Conservation (phyloP, 2,888 invertebrate species). For the Bunonema sp. region DNA sequence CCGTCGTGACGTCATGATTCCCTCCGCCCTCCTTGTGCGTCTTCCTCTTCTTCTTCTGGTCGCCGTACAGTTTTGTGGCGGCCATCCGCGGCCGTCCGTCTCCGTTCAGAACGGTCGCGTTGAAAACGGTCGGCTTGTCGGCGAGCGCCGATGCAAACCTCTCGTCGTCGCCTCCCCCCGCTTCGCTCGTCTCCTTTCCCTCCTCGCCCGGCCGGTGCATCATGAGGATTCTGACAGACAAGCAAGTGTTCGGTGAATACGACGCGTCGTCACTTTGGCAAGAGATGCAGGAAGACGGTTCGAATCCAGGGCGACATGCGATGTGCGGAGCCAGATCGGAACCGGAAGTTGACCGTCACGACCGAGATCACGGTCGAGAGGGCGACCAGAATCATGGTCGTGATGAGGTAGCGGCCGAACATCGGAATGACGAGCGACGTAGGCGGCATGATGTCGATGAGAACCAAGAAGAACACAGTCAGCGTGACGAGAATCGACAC, state of each 20-base stretch:
- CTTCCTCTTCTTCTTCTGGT: too few species aligned
- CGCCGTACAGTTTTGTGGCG: too few species aligned
- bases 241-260: neutral
- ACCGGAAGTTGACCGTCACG: constrained; percentile 42
- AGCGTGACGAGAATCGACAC: constrained; percentile 44
- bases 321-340: constrained; percentile 37
- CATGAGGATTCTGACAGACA: constrained; percentile 18
- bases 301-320: constrained; percentile 43
- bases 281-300: constrained; percentile 27
- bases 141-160: too few species aligned
- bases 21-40: too few species aligned
- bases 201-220: constrained; percentile 28
- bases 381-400: constrained; percentile 42
- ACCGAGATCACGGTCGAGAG: constrained; percentile 34
- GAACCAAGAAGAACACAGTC: constrained; percentile 44
- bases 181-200: constrained; percentile 12
- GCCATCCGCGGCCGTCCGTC: too few species aligned
- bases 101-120: too few species aligned
- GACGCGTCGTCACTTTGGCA: constrained; percentile 25
- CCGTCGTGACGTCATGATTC: too few species aligned
- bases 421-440: constrained; percentile 44
- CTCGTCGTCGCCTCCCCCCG: constrained; percentile 2
- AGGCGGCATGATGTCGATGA: constrained; percentile 42
- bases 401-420: constrained; percentile 44
- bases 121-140: too few species aligned